Base-by-base conservation (phyloP, 2,797 vertebrate species). In the Enteromius viviparus region DNA sequence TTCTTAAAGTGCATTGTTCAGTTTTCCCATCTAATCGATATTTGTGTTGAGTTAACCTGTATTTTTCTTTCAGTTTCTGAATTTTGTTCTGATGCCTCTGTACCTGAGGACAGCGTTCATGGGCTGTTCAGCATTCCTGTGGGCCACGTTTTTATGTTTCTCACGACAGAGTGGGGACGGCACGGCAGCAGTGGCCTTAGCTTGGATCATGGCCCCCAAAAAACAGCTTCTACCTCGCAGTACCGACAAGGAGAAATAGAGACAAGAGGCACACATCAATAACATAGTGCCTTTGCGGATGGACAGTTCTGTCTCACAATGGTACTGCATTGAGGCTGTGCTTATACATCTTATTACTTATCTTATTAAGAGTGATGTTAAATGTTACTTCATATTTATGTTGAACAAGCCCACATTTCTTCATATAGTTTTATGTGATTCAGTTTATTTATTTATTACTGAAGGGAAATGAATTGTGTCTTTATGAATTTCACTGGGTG, bases 111-210 rank as follows among this genome's bases (percentile, higher is more conserved):
- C 97, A 1, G 95, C 95, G 37, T 99, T 97, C 90, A 96, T 95
- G 71, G 97, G 97, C 77, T 95, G 96, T 88, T 97, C 96, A 87
- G 95, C 95, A 51, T 98, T 99, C 91, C 90, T 97, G 80, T 99
- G 98, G 98, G 95, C 96, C 81, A 90, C 94, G 69, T 99, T 98
- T 92, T 91, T 99, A n/a, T 98, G 97, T 90, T 97, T 96, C 90
- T 97, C 96, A 0, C 94, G 96, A 12, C 96, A 97, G 87, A 94
- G 92, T 1, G 96, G 96, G 0, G 96, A 97, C 0, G 96, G 96
- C 40, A 97, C 96, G 0, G 92, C 92, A 1, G 85, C 85, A 0
- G 94, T 96, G 29, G 94, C 93, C 4, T 90, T 97, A n/a, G 74
- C 91, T 29, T 94, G 94, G 80, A 77, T 96, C 71, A 89, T 93